phyloP scores from a whole-genome alignment of 2,888 invertebrate genomes.

The Biston betularia region DNA sequence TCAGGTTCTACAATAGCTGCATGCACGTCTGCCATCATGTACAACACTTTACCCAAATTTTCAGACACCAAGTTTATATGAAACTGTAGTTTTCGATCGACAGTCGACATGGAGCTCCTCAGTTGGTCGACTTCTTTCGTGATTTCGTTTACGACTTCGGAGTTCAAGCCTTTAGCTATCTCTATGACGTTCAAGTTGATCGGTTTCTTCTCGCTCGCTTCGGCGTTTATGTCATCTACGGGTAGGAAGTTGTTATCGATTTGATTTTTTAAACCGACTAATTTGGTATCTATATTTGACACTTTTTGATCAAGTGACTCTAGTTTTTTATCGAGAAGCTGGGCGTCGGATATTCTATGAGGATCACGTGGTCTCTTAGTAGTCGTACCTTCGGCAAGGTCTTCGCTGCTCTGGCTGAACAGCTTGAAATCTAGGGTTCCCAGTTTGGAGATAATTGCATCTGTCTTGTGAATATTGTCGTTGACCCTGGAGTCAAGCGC shows the following conservation, averaged over 20 bases:
- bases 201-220: constrained; percentile 95
- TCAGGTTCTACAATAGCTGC: constrained; percentile 93
- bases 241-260: constrained; percentile 93
- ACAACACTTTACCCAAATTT: constrained; percentile 91
- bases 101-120: constrained; percentile 91
- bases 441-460: constrained; percentile 92
- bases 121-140: constrained; percentile 93
- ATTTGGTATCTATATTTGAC: constrained; percentile 92
- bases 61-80: constrained; percentile 94
- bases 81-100: constrained; percentile 93
- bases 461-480: constrained; percentile 94
- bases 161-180: constrained; percentile 93
- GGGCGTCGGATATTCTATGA: constrained; percentile 67
- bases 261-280: constrained; percentile 92
- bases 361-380: constrained; percentile 51
- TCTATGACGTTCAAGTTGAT: constrained; percentile 93
- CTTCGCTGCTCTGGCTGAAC: constrained; percentile 85
- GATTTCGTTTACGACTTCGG: constrained; percentile 92
- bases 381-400: constrained; percentile 66
- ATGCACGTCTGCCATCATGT: constrained; percentile 93
- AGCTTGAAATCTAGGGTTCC: constrained; percentile 91
- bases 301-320: constrained; percentile 93
- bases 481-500: constrained; percentile 92
- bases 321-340: constrained; percentile 88
- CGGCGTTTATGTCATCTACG: constrained; percentile 93